Evolutionary conservation across 2,797 vertebrate genomes (phyloP), one percentile per base, ranked within the genome.

Genomic region (Sebastes melanostomus): DNA sequence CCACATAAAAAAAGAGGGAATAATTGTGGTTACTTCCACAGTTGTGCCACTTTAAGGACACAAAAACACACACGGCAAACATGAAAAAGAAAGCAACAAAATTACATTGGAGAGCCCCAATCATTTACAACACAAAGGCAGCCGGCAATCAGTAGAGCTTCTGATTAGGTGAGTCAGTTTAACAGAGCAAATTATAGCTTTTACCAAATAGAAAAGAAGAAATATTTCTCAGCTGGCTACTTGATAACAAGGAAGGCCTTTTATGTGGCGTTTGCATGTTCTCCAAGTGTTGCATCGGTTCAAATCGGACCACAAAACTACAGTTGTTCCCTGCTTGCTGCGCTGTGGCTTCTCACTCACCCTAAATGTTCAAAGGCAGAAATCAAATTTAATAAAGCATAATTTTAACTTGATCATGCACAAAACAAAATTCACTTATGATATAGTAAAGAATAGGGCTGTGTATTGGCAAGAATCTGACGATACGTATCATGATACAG

Each of bases 81-180:
- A 61, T 20, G 18, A 68, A 11, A 25, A 32, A 29, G 12, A 52
- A 79, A 27, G 9, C 16, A 56, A 29, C 18, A 63, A 16, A 46
- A 46, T 46, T 18, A 50, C 16, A 50, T 18, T 20, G 25, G 38
- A 82, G 32, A 38, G 27, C 1, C 13, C 11, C 30, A 58, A 58
- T 83, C 56, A 70, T 73, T 69, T 34, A 16, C 14, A 75, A 34
- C 65, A 60, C 32, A 55, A 59, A 65, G 24, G 32, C 56, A 18
- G 38, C 3, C 1, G 3, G 63, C 74, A 88, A 84, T 87, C 78
- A 82, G 78, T n/a, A n/a, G 27, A 60, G 77, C 16, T 72, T 72
- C 24, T 75, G 60, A 84, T 81, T 72, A 66, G 50, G 34, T 36
- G 30, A 77, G n/a, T 65, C 58, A 72, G n/a, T 80, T 66, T 76